phyloP scores from a whole-genome alignment of 1,140 invertebrate species.

The Caenorhabditis briggsae region DNA sequence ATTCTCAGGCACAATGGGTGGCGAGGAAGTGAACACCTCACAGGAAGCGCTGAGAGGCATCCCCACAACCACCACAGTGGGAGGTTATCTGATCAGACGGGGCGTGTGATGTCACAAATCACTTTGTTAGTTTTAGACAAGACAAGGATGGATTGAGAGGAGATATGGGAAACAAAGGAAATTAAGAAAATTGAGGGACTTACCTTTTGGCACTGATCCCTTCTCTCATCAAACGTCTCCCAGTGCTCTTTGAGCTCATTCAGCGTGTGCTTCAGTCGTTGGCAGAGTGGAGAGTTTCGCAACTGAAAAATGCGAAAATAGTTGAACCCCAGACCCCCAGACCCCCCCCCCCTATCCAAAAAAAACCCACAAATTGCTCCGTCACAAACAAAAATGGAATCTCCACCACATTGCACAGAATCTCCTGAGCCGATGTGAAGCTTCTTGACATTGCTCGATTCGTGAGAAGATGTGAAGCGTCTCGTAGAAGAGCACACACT shows the following conservation, averaged over 20 bases:
- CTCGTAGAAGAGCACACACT: slow-evolving; percentile 76
- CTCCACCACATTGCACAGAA: slow-evolving; percentile 79
- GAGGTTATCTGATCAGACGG: slow-evolving; percentile 13
- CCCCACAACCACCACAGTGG: neutral
- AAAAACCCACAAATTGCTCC: slow-evolving; percentile 78
- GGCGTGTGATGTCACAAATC: slow-evolving; percentile 42
- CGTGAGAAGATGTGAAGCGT: slow-evolving; percentile 74
- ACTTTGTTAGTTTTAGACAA: slow-evolving; percentile 44
- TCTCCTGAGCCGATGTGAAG: slow-evolving; percentile 77
- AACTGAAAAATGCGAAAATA: slow-evolving; percentile 73
- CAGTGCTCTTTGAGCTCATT: slow-evolving; percentile 94
- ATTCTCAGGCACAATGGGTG: neutral
- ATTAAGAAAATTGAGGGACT: neutral
- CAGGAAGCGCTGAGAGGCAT: neutral
- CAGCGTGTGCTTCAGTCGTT: slow-evolving; percentile 88
- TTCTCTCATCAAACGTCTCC: slow-evolving; percentile 91
- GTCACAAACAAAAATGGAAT: slow-evolving; percentile 80
- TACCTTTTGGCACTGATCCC: slow-evolving; percentile 90
- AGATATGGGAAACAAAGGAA: neutral
- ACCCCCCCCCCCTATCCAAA: neutral
- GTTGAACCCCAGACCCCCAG: neutral
- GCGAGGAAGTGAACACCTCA: slow-evolving; percentile 6
- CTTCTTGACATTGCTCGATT: slow-evolving; percentile 67
- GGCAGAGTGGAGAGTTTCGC: slow-evolving; percentile 82
- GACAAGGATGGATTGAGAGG: neutral